Evolutionary conservation across 2,113 vertebrate genomes (phyloP), one percentile per base, ranked within the genome.

Genomic region (Heterochromis multidens): DNA sequence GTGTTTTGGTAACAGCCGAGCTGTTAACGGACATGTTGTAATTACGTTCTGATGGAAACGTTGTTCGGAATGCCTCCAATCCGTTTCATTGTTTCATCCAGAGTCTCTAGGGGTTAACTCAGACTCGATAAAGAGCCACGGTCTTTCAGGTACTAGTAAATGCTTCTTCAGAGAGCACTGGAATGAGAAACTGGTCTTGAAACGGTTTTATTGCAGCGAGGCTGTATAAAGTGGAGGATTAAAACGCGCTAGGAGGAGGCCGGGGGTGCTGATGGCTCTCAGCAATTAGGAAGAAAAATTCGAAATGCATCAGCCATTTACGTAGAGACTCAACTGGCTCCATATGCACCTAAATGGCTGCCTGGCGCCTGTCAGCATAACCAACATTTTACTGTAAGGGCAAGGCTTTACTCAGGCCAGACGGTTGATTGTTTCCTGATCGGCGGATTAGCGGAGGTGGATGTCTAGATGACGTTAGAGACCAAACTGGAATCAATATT

Each of bases 241-340:
- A 58, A 58, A 83, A 58, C 4, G 87, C 84, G 84, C 79, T 49
- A 77, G 86, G 79, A 85, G 90, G 87, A 93, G 93, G 91, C 92
- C 91, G 84, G 84, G 58, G 83, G 65, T 78, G 91, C 88, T 93
- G 92, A 92, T 94, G 95, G 92, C 93, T 94, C 92, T 92, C 87
- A 79, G 94, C 94, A 96, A 95, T 96, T 95, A 95, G 95, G 91
- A 87, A 93, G 90, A 94, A 95, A 94, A 94, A 94, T 89, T 89
- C 90, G 93, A 95, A 96, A 96, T 93, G 95, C 95, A 96, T 96
- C 96, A 96, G 96, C 96, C 96, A 96, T 97, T 96, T 96, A 96
- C 94, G 95, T 94, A 93, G 92, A 94, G 94, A 94, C 93, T 93
- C 95, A 94, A 92, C 94, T 94, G 93, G 94, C 92, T 96, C 95